Base-by-base conservation (phyloP, 2,888 invertebrate species). In the Limulus polyphemus region DNA sequence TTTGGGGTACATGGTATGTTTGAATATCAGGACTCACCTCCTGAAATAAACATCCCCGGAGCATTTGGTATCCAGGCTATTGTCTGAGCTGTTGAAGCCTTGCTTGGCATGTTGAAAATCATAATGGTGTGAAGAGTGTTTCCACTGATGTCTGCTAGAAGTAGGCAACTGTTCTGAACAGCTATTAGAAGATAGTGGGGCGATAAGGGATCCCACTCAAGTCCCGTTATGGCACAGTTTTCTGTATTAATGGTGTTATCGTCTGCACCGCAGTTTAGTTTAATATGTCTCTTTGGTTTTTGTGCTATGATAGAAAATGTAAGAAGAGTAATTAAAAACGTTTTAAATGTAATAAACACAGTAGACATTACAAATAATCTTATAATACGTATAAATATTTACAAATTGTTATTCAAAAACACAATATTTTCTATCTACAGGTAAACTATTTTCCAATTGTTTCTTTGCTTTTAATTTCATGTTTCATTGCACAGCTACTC, bases 41-140 rank as follows among this genome's bases (percentile, higher is more conserved):
- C 78, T 32, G 77, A 75, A n/a, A 77, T 67, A 69, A 78, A 78
- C 73, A 78, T 74, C 48, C 78, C 78, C 1, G 78, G 77, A 13
- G 77, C 77, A 56, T 72, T 72, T 14, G 71, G 71, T n/a, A 78
- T 70, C 78, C 78, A 78, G 14, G 76, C 73, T 17, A 77, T 61
- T 16, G 75, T 74, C 60, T 73, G 73, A n/a, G 77, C 72, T 55
- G 72, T 71, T 2, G 75, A 71, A 11, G 77, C 74, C 47, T 73
- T 72, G 68, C 74, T 74, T 2, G 77, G 77, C 48, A 74, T 69
- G 17, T 71, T 68, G 65, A 76, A 32, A 32, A 32, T 32, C 32
- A 32, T 32, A 32, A 32, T 32, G 32, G 32, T 32, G 3, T 32
- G 32, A 32, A 32, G 32, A 32, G 32, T 7, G 7, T 32, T 32